These are phyloP conservation scores for Choristoneura rosaceana DNA, from an alignment of 2,888 invertebrate genomes.

Conservation along the genomic window DNA sequence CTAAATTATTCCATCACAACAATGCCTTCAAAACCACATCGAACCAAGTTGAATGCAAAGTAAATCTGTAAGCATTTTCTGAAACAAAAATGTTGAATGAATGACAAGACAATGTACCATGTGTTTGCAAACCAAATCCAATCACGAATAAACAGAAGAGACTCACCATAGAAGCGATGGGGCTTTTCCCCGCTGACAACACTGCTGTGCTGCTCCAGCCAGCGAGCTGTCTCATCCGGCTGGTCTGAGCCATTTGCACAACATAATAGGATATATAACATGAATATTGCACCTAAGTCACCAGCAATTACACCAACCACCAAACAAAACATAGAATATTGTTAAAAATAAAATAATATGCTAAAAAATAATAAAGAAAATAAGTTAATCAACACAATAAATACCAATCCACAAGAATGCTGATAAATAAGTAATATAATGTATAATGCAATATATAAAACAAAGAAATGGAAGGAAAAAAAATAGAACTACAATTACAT, in stretches of 20 bases:
- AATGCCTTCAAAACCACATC: slow-evolving; percentile 34
- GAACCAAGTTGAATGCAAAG: slow-evolving; percentile 33
- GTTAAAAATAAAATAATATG: slow-evolving; percentile 62
- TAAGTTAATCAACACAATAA: slow-evolving; percentile 42
- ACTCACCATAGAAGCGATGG: slow-evolving; percentile 84
- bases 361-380: slow-evolving; percentile 51
- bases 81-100: slow-evolving; percentile 42
- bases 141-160: slow-evolving; percentile 12
- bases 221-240: slow-evolving; percentile 81
- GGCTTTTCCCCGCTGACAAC: slow-evolving; percentile 71
- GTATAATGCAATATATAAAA: slow-evolving; percentile 4
- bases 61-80: slow-evolving; percentile 36
- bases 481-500: no score
- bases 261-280: slow-evolving; percentile 85
- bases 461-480: not conserved
- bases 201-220: slow-evolving; percentile 78
- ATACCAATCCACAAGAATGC: slow-evolving; percentile 39
- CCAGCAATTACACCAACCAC: slow-evolving; percentile 81
- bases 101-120: slow-evolving; percentile 55
- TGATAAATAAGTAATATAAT: slow-evolving; percentile 26
- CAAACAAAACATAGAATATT: slow-evolving; percentile 80
- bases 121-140: slow-evolving; percentile 30
- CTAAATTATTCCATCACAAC: slow-evolving; percentile 24
- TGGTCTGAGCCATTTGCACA: slow-evolving; percentile 84
- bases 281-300: slow-evolving; percentile 83